Conservation (phyloP, 2,113 vertebrate genomes). For the Chiloscyllium plagiosum region DNA sequence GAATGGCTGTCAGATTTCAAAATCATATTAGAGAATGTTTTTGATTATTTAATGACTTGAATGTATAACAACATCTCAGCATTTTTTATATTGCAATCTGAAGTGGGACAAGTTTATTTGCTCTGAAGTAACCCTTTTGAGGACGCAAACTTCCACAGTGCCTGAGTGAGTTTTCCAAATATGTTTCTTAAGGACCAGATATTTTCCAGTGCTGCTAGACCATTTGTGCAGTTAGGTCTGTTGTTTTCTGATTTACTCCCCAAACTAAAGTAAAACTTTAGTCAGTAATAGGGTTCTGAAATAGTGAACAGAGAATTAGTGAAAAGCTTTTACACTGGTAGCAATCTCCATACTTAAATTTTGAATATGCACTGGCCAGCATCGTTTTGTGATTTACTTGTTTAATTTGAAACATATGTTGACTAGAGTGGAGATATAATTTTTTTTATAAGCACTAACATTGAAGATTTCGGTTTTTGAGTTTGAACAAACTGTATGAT, state of each 20-base stretch:
- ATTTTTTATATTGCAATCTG: neutral
- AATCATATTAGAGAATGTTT: neutral
- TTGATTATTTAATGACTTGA: neutral
- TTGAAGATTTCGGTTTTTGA: neutral
- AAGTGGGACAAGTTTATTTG: neutral
- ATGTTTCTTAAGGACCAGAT: neutral
- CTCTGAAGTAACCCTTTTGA: neutral
- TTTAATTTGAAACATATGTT: neutral
- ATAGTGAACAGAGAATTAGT: neutral
- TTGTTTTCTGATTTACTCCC: neutral
- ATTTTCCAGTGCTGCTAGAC: neutral
- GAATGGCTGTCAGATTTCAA: conserved; percentile 2
- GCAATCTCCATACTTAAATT: neutral
- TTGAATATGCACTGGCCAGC: neutral
- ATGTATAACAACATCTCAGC: neutral
- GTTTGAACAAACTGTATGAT: neutral
- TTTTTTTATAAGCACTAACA: neutral
- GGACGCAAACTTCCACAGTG: neutral
- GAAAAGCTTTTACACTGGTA: neutral
- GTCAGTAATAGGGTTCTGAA: neutral
- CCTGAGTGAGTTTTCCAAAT: neutral
- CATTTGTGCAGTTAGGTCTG: neutral
- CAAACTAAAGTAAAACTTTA: neutral
- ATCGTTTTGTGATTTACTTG: neutral
- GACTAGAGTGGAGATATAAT: neutral